A percentile compares a stretch with the other conserved stretches of the same genome.
phyloP scores from a whole-genome alignment of 2,797 vertebrate genomes.

The Cygnus olor region DNA sequence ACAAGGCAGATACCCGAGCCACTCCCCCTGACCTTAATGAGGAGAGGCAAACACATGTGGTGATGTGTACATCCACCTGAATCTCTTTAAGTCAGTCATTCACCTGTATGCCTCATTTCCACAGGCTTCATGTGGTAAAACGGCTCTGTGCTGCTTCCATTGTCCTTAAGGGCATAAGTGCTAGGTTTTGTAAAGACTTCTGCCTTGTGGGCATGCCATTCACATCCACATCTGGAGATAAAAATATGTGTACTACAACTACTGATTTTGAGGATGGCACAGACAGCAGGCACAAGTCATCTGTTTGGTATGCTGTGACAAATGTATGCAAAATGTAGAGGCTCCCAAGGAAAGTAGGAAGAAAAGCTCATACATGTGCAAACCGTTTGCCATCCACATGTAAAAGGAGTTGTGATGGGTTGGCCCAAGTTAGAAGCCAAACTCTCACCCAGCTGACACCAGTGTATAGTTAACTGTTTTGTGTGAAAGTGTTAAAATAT shows the following conservation, averaged over 20 bases:
- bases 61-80: not conserved
- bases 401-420: not conserved
- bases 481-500: too few relatives aligned
- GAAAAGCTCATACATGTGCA: not conserved
- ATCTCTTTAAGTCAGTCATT: not conserved
- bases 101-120: not conserved
- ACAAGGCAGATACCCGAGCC: not conserved
- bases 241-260: not conserved
- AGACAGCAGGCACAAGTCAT: not conserved
- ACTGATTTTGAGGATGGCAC: not conserved
- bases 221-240: not conserved
- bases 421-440: not conserved
- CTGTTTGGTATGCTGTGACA: not conserved
- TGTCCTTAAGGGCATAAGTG: not conserved
- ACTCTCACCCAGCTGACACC: not conserved
- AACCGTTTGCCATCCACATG: not conserved
- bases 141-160: not conserved
- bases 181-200: not conserved
- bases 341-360: not conserved
- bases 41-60: not conserved
- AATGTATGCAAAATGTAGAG: not conserved
- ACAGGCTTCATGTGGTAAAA: not conserved
- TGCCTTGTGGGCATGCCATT: not conserved
- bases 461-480: too few relatives aligned
- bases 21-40: rapidly evolving